Evolutionary conservation across 2,888 invertebrate species (phyloP), one percentile per base, ranked within the genome.

Genomic region (Tillus elongatus): DNA sequence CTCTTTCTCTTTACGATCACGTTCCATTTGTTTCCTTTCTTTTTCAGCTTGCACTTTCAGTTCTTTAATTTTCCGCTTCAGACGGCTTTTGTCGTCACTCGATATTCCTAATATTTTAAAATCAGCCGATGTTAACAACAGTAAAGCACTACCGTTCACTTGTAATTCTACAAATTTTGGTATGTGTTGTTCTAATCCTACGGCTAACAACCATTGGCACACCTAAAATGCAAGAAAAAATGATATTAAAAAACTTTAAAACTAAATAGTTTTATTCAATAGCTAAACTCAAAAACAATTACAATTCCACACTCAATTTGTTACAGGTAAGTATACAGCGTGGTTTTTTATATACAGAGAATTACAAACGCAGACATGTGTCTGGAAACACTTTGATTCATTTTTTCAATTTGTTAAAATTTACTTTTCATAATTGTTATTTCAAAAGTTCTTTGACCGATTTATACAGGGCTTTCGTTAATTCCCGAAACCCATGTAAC

Each of bases 81-180:
- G 72, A 47, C 83, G 77, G 45, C 79, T 78, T 61, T 89, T 88
- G 63, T 89, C 88, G 42, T 87, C 84, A 24, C 79, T 76, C 36
- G 74, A 73, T 32, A 89, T 78, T 30, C 87, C 87, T 30, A 88
- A 73, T 46, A 82, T 76, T 70, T 96, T 97, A 46, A 97, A 79
- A 67, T 91, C 92, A 39, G 87, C 80, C 1, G 92, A 89, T 60
- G 93, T 92, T 36, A 97, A 72, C 45, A 85, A 79, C 30, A 97
- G 70, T 38, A 97, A 72, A 36, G 87, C 81, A 19, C 79, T 74
- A 12, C 97, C 97, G 63, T 87, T 88, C 35, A 97, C 84, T 57
- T 85, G 84, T 53, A 88, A 81, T 53, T 89, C 86, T 36, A 86
- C 78, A 64, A 95, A 91, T 53, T 87, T 85, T 33, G 86, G 76